phyloP scores from a whole-genome alignment of 2,888 invertebrate species.

The Conchocele bisecta region DNA sequence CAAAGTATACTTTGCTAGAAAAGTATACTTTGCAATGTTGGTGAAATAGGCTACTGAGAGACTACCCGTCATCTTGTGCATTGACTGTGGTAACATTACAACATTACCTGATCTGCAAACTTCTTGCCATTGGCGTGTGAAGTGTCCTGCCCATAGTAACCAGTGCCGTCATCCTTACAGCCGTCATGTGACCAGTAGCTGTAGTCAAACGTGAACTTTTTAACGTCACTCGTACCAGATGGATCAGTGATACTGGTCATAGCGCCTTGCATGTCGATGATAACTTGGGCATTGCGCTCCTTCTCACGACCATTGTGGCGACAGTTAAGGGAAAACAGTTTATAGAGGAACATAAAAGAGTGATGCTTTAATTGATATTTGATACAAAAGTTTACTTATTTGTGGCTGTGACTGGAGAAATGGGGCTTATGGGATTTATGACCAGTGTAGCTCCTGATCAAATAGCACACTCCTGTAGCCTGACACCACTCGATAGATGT shows the following conservation, averaged over 20 bases:
- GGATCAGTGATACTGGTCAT: slow-evolving; percentile 84
- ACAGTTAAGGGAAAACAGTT: slow-evolving; percentile 68
- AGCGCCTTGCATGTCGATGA: slow-evolving; percentile 84
- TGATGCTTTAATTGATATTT: too few relatives aligned
- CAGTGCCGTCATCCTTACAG: slow-evolving; percentile 82
- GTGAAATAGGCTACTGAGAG: too few relatives aligned
- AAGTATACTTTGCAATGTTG: too few relatives aligned
- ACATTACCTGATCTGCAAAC: slow-evolving; percentile 84
- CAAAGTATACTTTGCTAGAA: too few relatives aligned
- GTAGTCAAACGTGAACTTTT: slow-evolving; percentile 85
- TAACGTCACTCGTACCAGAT: slow-evolving; percentile 79
- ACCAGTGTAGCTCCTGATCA: too few relatives aligned
- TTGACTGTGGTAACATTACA: too few relatives aligned
- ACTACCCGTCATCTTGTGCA: too few relatives aligned
- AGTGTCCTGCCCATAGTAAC: slow-evolving; percentile 83
- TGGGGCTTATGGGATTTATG: too few relatives aligned
- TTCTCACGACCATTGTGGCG: slow-evolving; percentile 84
- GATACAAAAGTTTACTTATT: background rate
- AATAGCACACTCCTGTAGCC: too few relatives aligned
- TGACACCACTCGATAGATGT: background rate
- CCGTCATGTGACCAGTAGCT: slow-evolving; percentile 86
- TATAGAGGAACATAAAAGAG: too few relatives aligned
- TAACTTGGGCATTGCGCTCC: slow-evolving; percentile 83
- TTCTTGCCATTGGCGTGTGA: slow-evolving; percentile 83
- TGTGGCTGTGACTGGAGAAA: too few relatives aligned